Base-by-base conservation (phyloP, 2,797 vertebrate genomes). In the Myotis planiceps region DNA sequence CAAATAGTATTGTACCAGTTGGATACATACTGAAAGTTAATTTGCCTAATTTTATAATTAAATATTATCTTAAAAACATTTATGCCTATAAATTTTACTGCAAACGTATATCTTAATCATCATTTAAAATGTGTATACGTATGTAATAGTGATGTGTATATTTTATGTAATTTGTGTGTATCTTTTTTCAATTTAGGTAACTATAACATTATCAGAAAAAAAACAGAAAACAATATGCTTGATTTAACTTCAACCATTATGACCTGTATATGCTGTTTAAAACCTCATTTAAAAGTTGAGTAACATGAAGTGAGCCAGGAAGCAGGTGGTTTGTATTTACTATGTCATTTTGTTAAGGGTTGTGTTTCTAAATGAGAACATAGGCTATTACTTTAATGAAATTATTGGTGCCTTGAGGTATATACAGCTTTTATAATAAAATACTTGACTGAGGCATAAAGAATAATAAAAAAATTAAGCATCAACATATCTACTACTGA, bases 41-140 rank as follows among this genome's bases (percentile, higher is more conserved):
- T 65, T 88, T 92, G 19, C 25, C 32, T 80, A 45, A 83, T 34
- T 87, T 96, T 68, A 79, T 71, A 78, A 60, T 88, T 76, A 42
- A 5, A 10, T 80, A 2, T 4, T 16, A 7, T 47, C 88, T 80
- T 34, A 6, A 86, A 76, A 65, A n/a, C 2, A 42, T 55, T 90
- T 37, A 65, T 71, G 53, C 75, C 69, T 51, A 29, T 42, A 60
- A 51, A 78, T 15, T 8, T 49, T 71, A 72, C 42, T 82, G 45
- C 42, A 53, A 88, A 84, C 0, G 69, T 42, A 29, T 87, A 63
- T 68, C 3, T 0, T 66, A 74, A 2, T 51, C 9, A 23, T 69
- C 5, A 86, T 85, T 86, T 60, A 12, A 80, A 49, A 3, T 55
- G 19, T 42, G 4, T 58, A 8, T 55, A 37, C 14, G 55, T 74